phyloP scores from a whole-genome alignment of 1,140 invertebrate species.

The Papilio aristodemus region DNA sequence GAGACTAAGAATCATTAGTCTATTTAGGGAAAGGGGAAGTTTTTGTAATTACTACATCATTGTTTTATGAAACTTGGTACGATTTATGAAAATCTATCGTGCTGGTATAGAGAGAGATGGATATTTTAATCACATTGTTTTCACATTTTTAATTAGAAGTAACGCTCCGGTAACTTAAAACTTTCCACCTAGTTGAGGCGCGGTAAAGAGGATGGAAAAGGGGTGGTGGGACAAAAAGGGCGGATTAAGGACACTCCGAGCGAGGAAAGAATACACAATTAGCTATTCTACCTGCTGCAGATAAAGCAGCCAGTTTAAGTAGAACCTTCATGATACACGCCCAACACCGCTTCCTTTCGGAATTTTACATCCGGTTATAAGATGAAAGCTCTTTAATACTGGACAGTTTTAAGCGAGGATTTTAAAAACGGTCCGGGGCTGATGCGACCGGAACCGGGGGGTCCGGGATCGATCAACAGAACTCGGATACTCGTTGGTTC shows the following conservation, averaged over 20 bases:
- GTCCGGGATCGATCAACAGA: constrained; percentile 64
- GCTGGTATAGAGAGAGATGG: not conserved
- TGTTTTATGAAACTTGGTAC: too few relatives aligned
- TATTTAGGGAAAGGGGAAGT: too few relatives aligned
- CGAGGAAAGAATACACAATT: constrained; percentile 80
- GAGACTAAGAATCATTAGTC: too few relatives aligned
- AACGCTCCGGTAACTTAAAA: constrained; percentile 62
- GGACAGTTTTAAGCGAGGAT: constrained; percentile 64
- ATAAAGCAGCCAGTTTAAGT: constrained; percentile 61
- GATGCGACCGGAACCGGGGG: constrained; percentile 68
- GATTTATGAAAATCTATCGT: not conserved
- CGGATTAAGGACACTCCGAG: constrained; percentile 75
- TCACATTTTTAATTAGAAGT: constrained; percentile 32
- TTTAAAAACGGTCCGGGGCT: constrained; percentile 65
- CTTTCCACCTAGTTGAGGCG: constrained; percentile 72
- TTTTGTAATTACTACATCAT: too few relatives aligned
- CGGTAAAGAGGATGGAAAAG: constrained; percentile 44
- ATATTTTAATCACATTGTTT: constrained; percentile 29
- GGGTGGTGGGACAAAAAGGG: constrained; percentile 58
- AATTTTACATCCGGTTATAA: constrained; percentile 33
- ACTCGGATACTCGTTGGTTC: constrained; percentile 66
- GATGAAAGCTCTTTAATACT: constrained; percentile 44
- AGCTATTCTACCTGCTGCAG: constrained; percentile 74
- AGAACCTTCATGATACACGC: constrained; percentile 46
- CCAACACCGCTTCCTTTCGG: constrained; percentile 31